Percentiles rank a stretch among this genome's conserved stretches.
Evolutionary conservation across 2,797 vertebrate genomes (phyloP).

Genomic region (Carapus acus): DNA sequence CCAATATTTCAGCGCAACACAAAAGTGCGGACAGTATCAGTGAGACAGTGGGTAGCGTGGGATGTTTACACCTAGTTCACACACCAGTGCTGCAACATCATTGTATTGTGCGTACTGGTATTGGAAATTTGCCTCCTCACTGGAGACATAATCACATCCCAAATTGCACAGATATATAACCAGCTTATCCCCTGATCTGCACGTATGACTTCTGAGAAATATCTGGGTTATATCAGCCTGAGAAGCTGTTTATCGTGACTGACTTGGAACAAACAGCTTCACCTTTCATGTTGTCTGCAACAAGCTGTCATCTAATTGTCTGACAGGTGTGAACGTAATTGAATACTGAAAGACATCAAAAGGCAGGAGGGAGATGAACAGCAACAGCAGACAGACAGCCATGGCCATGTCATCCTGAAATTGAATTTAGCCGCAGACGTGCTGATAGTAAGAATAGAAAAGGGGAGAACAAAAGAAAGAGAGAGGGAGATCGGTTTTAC

Average conservation of each 20-base stretch:
- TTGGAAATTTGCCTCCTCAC: too few species aligned
- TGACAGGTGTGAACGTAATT: slow-evolving; percentile 47
- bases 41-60: too few species aligned
- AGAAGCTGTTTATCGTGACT: slow-evolving; percentile 38
- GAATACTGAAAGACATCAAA: slow-evolving; percentile 31
- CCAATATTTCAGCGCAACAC: too few species aligned
- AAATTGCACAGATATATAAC: too few species aligned
- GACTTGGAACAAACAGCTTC: slow-evolving; percentile 26
- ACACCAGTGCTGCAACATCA: too few species aligned
- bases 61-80: too few species aligned
- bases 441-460: slow-evolving; percentile 4
- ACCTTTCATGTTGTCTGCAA: slow-evolving; percentile 32
- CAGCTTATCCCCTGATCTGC: too few species aligned
- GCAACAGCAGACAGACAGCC: slow-evolving; percentile 15
- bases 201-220: slow-evolving; percentile 49
- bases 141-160: too few species aligned
- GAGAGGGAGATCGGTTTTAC: background rate
- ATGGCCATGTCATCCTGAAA: slow-evolving; percentile 5
- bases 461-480: too few species aligned
- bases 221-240: slow-evolving; percentile 49
- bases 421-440: background rate
- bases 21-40: too few species aligned
- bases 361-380: slow-evolving; percentile 13
- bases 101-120: too few species aligned
- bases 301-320: slow-evolving; percentile 34